Evolutionary conservation across 2,797 vertebrate species (phyloP).

Genomic region (Chelmon rostratus): DNA sequence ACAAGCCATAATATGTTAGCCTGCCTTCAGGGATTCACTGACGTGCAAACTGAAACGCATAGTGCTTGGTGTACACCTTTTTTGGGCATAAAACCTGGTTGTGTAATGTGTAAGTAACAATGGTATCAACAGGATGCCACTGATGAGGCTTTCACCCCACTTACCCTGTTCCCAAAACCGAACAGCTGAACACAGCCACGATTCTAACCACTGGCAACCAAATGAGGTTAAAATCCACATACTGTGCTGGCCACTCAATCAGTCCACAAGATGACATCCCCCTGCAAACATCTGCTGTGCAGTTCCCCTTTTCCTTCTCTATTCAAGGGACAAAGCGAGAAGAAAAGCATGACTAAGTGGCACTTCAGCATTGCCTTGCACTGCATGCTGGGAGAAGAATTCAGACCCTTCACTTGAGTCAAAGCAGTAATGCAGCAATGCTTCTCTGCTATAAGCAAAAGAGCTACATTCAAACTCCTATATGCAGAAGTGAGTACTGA

Average conservation of each 20-base stretch:
- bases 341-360: neutral
- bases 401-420: neutral
- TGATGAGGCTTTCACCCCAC: neutral
- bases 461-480: neutral
- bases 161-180: neutral
- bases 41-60: neutral
- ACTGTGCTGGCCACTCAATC: no score
- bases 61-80: no score
- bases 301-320: neutral
- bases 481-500: neutral
- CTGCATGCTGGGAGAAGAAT: neutral
- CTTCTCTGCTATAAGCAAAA: neutral
- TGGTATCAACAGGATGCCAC: neutral
- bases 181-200: neutral
- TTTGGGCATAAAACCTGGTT: neutral
- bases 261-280: neutral
- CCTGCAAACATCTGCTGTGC: neutral
- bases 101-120: neutral
- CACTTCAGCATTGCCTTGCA: neutral
- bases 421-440: no score
- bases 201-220: neutral
- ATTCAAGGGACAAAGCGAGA: neutral
- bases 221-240: neutral
- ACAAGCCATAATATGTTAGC: neutral
- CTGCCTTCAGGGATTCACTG: neutral